Percentiles rank a stretch among this genome's conserved stretches.
Conservation (phyloP, 2,888 invertebrate genomes). For the Orthonevra nobilis region DNA sequence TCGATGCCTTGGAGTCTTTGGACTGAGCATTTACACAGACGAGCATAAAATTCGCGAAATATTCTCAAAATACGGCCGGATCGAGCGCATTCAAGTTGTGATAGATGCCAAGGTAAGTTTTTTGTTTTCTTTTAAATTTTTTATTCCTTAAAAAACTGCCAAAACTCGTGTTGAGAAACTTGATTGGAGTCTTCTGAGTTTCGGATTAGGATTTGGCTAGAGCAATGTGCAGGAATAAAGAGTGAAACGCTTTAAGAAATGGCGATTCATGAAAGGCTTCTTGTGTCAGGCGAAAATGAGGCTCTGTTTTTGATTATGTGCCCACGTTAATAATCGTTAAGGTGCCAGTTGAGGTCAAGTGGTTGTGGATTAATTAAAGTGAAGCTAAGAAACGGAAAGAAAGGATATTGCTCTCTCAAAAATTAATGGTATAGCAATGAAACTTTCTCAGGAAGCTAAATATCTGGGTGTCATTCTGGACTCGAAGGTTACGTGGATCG, state of each 20-base stretch:
- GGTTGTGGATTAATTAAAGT: too few relatives aligned
- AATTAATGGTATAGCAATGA: too few relatives aligned
- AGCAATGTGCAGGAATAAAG: slow-evolving; percentile 57
- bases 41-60: slow-evolving; percentile 95
- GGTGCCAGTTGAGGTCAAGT: too few relatives aligned
- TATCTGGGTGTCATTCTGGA: too few relatives aligned
- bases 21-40: slow-evolving; percentile 94
- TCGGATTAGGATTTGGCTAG: slow-evolving; percentile 28
- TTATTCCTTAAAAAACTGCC: background rate
- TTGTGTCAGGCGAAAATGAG: too few relatives aligned
- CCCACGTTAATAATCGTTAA: too few relatives aligned
- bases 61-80: slow-evolving; percentile 94
- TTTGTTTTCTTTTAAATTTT: background rate
- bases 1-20: slow-evolving; percentile 96
- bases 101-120: slow-evolving; percentile 90
- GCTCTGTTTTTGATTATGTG: too few relatives aligned
- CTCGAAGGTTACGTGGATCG: too few relatives aligned
- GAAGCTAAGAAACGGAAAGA: too few relatives aligned
- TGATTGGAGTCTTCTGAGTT: background rate
- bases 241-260: slow-evolving; percentile 64
- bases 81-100: slow-evolving; percentile 96
- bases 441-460: too few relatives aligned
- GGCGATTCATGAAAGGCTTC: slow-evolving; percentile 77
- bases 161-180: too few relatives aligned
- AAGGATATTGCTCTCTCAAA: too few relatives aligned